These are phyloP conservation scores for Xiphophorus couchianus DNA, from an alignment of 2,113 vertebrate genomes.

Conservation along the genomic window DNA sequence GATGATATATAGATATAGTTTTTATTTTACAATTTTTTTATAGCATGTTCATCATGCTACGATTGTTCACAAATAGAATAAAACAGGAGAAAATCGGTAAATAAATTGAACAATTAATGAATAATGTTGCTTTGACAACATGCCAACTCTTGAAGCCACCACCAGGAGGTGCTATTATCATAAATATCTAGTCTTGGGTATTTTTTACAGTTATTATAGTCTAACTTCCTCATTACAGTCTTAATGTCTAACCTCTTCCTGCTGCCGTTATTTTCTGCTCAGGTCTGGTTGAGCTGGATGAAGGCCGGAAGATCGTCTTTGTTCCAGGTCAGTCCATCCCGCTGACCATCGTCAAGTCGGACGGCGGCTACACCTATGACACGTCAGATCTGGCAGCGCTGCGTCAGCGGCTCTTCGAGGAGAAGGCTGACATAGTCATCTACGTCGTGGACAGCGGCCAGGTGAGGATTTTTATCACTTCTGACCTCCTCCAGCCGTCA, in stretches of 20 bases:
- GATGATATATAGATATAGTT: too few relatives aligned
- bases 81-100: not conserved
- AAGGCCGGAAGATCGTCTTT: conserved; percentile 92
- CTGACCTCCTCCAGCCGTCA: too few relatives aligned
- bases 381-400: conserved; percentile 95
- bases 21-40: too few relatives aligned
- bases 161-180: conserved; percentile 60
- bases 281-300: conserved; percentile 90
- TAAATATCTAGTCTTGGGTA: not conserved
- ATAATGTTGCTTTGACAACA: not conserved
- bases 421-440: conserved; percentile 90
- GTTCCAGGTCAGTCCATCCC: conserved; percentile 88
- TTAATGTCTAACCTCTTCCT: too few relatives aligned
- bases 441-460: conserved; percentile 96
- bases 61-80: not conserved
- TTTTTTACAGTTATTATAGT: not conserved
- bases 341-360: conserved; percentile 91
- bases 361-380: conserved; percentile 96
- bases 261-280: not conserved
- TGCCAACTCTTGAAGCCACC: conserved; percentile 5
- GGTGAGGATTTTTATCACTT: conserved; percentile 71
- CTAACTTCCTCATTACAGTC: too few relatives aligned
- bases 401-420: conserved; percentile 85
- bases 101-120: not conserved
- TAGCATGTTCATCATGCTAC: too few relatives aligned